Evolutionary conservation across 2,113 vertebrate species (phyloP), one percentile per base, ranked within the genome.

Genomic region (Carassius carassius): DNA sequence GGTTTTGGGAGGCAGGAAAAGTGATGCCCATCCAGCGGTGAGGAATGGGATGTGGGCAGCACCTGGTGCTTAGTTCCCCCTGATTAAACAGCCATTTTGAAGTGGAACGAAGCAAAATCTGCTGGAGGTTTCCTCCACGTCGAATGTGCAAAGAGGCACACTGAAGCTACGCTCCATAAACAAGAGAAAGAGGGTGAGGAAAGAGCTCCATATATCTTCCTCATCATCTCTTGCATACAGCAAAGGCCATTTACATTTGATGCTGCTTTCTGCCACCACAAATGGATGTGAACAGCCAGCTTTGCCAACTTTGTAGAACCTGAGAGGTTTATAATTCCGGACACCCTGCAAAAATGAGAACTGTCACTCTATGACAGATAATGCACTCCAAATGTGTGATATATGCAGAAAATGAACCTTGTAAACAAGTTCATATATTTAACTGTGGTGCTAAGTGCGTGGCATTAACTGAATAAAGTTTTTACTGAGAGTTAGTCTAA

Each of bases 41-140:
- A 75, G 37, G 51, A 74, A 83, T 83, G 32, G 21, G 41, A 63
- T 41, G 81, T 21, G 32, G 56, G 67, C 25, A 73, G 47, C 17
- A 32, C 69, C 35, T 29, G 41, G 84, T 83, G 65, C 74, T 88
- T 78, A 78, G 81, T 83, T 80, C 37, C 58, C 70, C 87, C 76
- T 86, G 87, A 86, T 83, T 88, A 86, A 78, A 58, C 80, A 77
- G 9, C 70, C 69, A 67, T 81, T 84, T 81, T 60, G 25, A 29
- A 41, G 19, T 9, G 19, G 83, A 54, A 84, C 35, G 67, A 65
- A 25, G 41, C 29, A 65, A 73, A 65, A 69, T 16, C 65, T 58
- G 16, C 67, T n/a, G 29, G 75, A 77, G 60, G 70, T 25, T 35
- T 76, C 58, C 49, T 51, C 60, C 65, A 63, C 1, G 21, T 69